phyloP scores from a whole-genome alignment of 2,797 vertebrate genomes.

The Lacerta viridis region DNA sequence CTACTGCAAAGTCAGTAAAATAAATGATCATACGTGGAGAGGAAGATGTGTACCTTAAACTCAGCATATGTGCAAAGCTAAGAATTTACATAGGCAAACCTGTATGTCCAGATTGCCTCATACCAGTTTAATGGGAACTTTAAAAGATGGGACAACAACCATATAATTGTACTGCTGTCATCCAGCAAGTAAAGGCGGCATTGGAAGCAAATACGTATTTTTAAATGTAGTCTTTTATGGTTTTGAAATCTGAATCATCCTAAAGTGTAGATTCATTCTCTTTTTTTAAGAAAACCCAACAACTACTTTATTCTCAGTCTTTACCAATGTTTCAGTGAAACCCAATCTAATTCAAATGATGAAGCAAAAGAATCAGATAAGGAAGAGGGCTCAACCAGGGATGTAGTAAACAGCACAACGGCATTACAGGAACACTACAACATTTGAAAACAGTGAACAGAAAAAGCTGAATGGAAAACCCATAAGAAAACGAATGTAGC shows the following conservation, averaged over 20 bases:
- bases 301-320: constrained; percentile 34
- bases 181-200: constrained; percentile 61
- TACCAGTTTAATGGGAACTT: constrained; percentile 55
- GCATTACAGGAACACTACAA: neutral
- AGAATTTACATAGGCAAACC: constrained; percentile 42
- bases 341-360: constrained; percentile 50
- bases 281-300: neutral
- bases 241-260: constrained; percentile 66
- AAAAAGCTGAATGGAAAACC: neutral
- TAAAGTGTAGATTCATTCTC: constrained; percentile 46
- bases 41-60: constrained; percentile 4
- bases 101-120: constrained; percentile 47
- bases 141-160: constrained; percentile 56
- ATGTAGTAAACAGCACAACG: neutral
- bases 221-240: no score
- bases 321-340: constrained; percentile 42
- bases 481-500: constrained; percentile 18
- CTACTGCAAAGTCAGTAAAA: neutral
- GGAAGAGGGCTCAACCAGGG: neutral
- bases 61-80: constrained; percentile 42
- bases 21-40: neutral
- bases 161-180: constrained; percentile 59
- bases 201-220: constrained; percentile 52
- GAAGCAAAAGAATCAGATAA: neutral
- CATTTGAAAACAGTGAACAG: neutral